Conservation (phyloP, 2,888 invertebrate genomes). For the Chaetogeoica ovagalla region DNA sequence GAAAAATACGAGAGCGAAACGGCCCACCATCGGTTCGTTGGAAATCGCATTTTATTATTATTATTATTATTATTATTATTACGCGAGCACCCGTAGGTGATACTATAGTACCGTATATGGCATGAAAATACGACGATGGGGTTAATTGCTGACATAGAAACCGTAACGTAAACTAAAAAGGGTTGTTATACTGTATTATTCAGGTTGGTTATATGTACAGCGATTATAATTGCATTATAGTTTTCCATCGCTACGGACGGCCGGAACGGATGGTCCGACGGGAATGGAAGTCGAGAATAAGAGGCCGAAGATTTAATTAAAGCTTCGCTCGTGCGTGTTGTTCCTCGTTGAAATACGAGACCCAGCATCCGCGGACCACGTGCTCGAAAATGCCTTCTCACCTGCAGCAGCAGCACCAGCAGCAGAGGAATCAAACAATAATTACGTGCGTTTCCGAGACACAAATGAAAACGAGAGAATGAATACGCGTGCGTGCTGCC, state of each 20-base stretch:
- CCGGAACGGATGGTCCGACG: too few species aligned
- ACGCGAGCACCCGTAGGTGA: not conserved
- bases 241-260: slow-evolving; percentile 1
- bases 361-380: not conserved
- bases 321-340: not conserved
- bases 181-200: not conserved
- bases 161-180: not conserved
- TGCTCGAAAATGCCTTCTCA: not conserved
- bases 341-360: slow-evolving; percentile 29
- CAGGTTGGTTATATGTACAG: not conserved
- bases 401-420: not conserved
- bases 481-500: not conserved
- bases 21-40: too few species aligned
- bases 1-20: not conserved
- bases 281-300: not conserved
- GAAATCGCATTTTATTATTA: too few species aligned
- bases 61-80: too few species aligned
- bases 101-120: too few species aligned
- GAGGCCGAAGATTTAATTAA: slow-evolving; percentile 27
- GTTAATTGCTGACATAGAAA: slow-evolving; percentile 35
- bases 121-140: not conserved
- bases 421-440: slow-evolving; percentile 11
- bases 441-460: not conserved
- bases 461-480: not conserved
- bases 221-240: slow-evolving; percentile 37